Conservation (phyloP, 2,113 vertebrate genomes). For the Phalacrocorax carbo region DNA sequence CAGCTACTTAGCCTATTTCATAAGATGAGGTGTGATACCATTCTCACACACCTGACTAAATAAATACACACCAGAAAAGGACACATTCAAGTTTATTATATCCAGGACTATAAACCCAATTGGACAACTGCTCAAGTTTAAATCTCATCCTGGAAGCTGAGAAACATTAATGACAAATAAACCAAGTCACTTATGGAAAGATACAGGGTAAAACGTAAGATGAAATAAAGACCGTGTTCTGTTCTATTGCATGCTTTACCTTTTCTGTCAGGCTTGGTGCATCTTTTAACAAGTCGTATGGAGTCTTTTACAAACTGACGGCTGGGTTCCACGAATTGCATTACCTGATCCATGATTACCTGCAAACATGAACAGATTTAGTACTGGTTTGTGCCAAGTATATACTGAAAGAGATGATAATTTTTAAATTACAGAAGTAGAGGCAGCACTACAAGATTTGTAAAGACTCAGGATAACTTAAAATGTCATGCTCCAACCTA, state of each 20-base stretch:
- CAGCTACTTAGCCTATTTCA: neutral
- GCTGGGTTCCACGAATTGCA: conserved; percentile 97
- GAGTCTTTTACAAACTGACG: conserved; percentile 98
- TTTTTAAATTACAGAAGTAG: neutral
- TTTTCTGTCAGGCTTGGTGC: conserved; percentile 98
- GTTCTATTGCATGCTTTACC: conserved; percentile 68
- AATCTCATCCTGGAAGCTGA: neutral
- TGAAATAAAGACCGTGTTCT: neutral
- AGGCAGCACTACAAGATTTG: neutral
- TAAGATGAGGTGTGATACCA: neutral
- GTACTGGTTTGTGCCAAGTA: accelerated
- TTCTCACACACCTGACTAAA: accelerated
- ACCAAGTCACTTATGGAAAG: accelerated
- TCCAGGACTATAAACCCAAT: neutral
- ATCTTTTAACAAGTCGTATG: conserved; percentile 96
- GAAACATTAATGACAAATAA: neutral
- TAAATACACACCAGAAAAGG: accelerated
- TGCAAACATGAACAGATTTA: neutral
- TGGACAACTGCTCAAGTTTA: neutral
- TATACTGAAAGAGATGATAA: accelerated
- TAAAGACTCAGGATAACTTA: neutral
- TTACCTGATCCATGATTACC: conserved; percentile 92
- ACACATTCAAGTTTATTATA: neutral
- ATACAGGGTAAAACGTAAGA: accelerated
- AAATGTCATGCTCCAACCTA: neutral